Evolutionary conservation across 2,888 invertebrate genomes (phyloP), one percentile per base, ranked within the genome.

Genomic region (Megastigmus dorsalis): DNA sequence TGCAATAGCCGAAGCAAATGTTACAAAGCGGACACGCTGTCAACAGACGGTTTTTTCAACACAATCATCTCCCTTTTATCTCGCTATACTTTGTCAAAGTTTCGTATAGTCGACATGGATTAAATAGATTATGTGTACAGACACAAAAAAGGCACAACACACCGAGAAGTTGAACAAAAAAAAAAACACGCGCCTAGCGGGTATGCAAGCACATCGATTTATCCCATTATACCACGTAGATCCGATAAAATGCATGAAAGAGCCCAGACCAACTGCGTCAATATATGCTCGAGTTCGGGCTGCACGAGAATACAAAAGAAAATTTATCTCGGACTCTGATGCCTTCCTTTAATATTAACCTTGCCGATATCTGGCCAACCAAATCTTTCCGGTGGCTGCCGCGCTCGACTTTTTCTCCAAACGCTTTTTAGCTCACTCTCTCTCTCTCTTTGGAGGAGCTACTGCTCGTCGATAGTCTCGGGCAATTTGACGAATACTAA

Each of bases 401-500:
- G 6, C 1, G n/a, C n/a, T n/a, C n/a, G n/a, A n/a, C n/a, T n/a
- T n/a, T 63, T 52, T 52, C 38, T 50, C 9, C 0, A 15, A 26
- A 38, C 15, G 7, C 2, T 62, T 48, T 18, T 60, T 36, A 15
- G 1, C 5, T 3, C 18, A 28, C 0, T 36, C 9, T 41, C n/a
- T n/a, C n/a, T n/a, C n/a, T n/a, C n/a, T n/a, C n/a, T n/a, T n/a
- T n/a, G n/a, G n/a, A n/a, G n/a, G n/a, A n/a, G n/a, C n/a, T n/a
- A n/a, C n/a, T n/a, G n/a, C n/a, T n/a, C n/a, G n/a, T 28, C 41
- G 28, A 52, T 13, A 26, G 26, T 65, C 20, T 23, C n/a, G 15
- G 26, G 41, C 33, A 65, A 7, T 67, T 67, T 57, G 20, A 36
- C 30, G 36, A 43, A 57, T 36, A 48, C n/a, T 15, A n/a, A n/a